These are phyloP conservation scores for Phyto melanocephala DNA, from an alignment of 2,888 invertebrate genomes.

Conservation along the genomic window DNA sequence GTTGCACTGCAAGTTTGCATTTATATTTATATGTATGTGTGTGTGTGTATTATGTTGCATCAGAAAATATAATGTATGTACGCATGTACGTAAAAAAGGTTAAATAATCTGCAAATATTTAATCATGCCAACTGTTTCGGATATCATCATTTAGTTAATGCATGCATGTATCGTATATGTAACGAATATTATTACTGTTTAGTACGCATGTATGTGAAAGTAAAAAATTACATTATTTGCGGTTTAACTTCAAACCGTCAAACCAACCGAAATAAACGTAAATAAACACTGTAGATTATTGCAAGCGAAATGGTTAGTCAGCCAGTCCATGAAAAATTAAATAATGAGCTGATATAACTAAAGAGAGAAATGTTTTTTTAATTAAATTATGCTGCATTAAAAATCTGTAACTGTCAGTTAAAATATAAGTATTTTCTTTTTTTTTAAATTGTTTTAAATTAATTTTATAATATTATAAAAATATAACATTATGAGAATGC, in stretches of 20 bases:
- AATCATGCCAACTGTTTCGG: no score
- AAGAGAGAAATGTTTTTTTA: neutral
- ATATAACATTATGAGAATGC: no score
- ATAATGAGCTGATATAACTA: neutral
- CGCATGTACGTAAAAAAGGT: no score
- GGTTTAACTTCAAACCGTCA: conserved; percentile 1
- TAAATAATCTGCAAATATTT: no score
- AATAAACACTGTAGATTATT: neutral
- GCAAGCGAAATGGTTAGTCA: no score
- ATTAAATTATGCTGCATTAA: neutral
- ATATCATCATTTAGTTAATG: neutral
- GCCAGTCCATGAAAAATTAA: no score
- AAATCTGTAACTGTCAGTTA: no score
- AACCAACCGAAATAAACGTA: neutral
- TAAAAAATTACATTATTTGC: neutral
- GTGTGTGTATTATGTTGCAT: neutral
- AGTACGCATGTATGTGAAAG: neutral
- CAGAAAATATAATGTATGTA: no score
- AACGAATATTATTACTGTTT: neutral
- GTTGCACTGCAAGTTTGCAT: no score
- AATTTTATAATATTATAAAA: no score
- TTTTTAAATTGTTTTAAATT: no score
- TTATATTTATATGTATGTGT: neutral
- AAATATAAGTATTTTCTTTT: no score
- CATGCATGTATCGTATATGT: neutral